Percentiles rank a stretch among this genome's conserved stretches.
Evolutionary conservation across 2,113 vertebrate species (phyloP).

Genomic region (Talpa occidentalis): DNA sequence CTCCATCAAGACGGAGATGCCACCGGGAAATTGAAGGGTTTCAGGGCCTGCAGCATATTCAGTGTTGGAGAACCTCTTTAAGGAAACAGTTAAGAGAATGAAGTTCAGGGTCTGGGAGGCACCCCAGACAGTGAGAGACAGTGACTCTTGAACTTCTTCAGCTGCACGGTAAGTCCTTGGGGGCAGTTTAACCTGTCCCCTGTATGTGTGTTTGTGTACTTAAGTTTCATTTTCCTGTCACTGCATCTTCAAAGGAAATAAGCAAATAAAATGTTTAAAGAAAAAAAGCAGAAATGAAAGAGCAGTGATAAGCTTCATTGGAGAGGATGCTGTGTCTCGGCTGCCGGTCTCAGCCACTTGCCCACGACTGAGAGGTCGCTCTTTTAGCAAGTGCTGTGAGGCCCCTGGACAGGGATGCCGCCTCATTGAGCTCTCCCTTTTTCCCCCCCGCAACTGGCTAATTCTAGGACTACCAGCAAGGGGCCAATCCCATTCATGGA

Average conservation of each 20-base stretch:
- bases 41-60: background rate
- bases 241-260: conserved; percentile 3
- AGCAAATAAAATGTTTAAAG: background rate
- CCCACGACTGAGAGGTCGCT: background rate
- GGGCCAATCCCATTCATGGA: background rate
- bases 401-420: background rate
- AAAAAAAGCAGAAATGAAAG: conserved; percentile 12
- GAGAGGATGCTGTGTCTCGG: background rate
- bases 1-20: background rate
- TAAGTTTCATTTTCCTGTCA: background rate
- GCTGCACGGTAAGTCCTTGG: too few relatives aligned
- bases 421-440: background rate
- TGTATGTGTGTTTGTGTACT: background rate
- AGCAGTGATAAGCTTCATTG: background rate
- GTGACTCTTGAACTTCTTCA: background rate
- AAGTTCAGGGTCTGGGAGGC: background rate
- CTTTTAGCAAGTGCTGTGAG: background rate
- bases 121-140: background rate
- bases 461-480: background rate
- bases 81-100: background rate
- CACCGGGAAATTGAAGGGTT: background rate
- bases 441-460: background rate
- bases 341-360: background rate
- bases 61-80: background rate
- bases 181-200: background rate